Conservation (phyloP, 2,797 vertebrate genomes). For the Labeo calbasu region DNA sequence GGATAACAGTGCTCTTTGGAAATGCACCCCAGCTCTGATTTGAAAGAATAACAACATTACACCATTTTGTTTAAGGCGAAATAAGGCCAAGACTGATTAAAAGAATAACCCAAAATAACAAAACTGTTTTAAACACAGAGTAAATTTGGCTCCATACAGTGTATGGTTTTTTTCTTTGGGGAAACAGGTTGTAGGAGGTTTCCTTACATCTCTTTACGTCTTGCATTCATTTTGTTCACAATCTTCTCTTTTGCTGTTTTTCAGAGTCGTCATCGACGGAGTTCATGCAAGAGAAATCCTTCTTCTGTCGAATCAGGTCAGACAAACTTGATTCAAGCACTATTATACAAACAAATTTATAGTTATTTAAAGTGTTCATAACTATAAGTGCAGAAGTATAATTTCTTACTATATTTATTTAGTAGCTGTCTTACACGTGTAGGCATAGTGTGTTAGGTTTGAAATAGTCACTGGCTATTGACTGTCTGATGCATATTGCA, state of each 20-base stretch:
- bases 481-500: not conserved
- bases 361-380: not conserved
- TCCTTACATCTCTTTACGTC: not conserved
- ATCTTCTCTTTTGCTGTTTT: not conserved
- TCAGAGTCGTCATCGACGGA: conserved; percentile 78
- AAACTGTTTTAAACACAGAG: not conserved
- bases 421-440: not conserved
- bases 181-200: not conserved
- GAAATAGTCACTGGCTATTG: not conserved
- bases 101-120: conserved; percentile 1
- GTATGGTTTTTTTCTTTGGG: not conserved
- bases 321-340: conserved; percentile 50
- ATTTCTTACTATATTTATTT: not conserved
- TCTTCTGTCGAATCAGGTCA: conserved; percentile 96
- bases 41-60: not conserved
- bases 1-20: not conserved
- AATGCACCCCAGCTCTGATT: not conserved
- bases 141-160: not conserved
- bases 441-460: not conserved
- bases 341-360: not conserved
- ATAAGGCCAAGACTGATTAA: not conserved
- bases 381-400: not conserved
- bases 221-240: not conserved
- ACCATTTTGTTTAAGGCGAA: not conserved
- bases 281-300: conserved; percentile 92